phyloP scores from a whole-genome alignment of 2,888 invertebrate genomes.

The Callyntrura guangdongensis region DNA sequence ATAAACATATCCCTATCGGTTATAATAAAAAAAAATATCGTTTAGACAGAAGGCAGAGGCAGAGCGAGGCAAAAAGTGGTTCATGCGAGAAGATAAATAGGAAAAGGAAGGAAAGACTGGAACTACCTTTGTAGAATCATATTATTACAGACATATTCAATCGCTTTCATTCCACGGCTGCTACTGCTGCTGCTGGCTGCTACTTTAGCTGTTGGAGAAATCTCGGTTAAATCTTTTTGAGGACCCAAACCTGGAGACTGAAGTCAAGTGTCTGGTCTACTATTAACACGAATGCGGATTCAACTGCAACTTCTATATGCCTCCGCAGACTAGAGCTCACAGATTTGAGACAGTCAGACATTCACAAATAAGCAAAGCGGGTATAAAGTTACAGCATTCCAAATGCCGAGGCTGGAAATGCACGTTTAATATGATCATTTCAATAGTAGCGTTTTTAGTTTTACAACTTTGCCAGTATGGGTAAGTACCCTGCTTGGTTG shows the following conservation, averaged over 20 bases:
- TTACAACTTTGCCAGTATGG: too few species aligned
- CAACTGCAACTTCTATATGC: too few species aligned
- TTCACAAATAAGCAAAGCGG: too few species aligned
- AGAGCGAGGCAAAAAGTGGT: constrained; percentile 41
- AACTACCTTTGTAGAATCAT: constrained; percentile 25
- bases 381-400: too few species aligned
- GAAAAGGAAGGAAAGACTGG: constrained; percentile 28
- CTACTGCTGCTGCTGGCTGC: too few species aligned
- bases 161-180: constrained; percentile 13
- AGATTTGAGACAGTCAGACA: too few species aligned
- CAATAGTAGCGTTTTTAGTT: too few species aligned
- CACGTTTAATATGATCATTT: too few species aligned
- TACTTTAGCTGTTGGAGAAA: constrained; percentile 12
- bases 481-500: too few species aligned
- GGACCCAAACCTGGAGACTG: constrained; percentile 6
- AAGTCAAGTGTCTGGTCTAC: constrained; percentile 37
- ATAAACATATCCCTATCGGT: background rate
- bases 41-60: constrained; percentile 10
- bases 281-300: too few species aligned
- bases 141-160: constrained; percentile 45
- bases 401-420: too few species aligned
- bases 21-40: constrained; percentile 11
- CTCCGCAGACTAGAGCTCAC: too few species aligned
- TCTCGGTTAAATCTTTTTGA: constrained; percentile 22
- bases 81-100: constrained; percentile 32